Percentiles rank a stretch among this genome's conserved stretches.
phyloP scores from a whole-genome alignment of 2,797 vertebrate species.

The Crocidura indochinensis region DNA sequence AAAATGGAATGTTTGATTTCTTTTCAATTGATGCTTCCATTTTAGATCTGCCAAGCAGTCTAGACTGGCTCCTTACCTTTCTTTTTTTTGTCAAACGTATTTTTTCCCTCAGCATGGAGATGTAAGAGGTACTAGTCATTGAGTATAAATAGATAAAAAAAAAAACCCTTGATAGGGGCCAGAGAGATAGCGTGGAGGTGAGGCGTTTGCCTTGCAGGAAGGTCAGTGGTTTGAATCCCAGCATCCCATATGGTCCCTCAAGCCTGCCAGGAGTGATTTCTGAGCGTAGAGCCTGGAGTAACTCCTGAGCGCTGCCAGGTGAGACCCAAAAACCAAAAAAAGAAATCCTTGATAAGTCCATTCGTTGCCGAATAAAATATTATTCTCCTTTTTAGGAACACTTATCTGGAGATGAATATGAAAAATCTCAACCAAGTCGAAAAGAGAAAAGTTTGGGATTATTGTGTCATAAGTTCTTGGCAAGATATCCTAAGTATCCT shows the following conservation, averaged over 20 bases:
- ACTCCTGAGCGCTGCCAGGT: too few species aligned
- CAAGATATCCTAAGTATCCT: slow-evolving; percentile 95
- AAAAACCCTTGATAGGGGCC: too few species aligned
- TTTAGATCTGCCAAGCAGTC: not conserved
- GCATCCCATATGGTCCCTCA: too few species aligned
- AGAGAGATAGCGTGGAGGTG: too few species aligned
- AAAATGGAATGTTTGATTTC: not conserved
- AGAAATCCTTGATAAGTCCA: slow-evolving; percentile 24
- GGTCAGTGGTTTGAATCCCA: too few species aligned
- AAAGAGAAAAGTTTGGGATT: slow-evolving; percentile 98
- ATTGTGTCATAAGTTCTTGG: slow-evolving; percentile 97
- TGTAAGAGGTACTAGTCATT: slow-evolving; percentile 50
- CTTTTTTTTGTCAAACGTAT: not conserved
- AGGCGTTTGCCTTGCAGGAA: too few species aligned
- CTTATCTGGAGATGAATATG: slow-evolving; percentile 94
- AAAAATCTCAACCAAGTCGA: slow-evolving; percentile 95
- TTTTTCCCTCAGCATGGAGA: slow-evolving; percentile 37
- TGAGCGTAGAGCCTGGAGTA: too few species aligned
- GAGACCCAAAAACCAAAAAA: too few species aligned
- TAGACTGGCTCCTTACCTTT: not conserved
- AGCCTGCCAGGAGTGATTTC: too few species aligned
- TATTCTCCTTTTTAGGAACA: slow-evolving; percentile 89
- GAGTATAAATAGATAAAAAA: not conserved
- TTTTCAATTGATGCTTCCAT: slow-evolving; percentile 37
- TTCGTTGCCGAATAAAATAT: slow-evolving; percentile 6